Percentiles rank a stretch among this genome's conserved stretches.
These are phyloP conservation scores for Fringilla coelebs DNA, from an alignment of 2,797 vertebrate species.

Conservation along the genomic window DNA sequence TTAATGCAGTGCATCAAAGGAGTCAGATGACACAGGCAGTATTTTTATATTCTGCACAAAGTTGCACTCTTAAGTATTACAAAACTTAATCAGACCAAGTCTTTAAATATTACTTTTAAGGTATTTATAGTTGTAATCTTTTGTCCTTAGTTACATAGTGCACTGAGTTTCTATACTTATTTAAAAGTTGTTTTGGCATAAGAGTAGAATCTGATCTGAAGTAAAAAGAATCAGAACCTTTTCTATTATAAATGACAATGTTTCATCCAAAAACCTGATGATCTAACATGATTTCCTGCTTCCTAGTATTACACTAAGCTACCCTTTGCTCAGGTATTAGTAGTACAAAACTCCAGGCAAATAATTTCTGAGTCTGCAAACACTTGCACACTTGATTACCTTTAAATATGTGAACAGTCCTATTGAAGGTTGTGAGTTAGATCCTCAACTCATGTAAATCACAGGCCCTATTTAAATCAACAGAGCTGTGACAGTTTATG, in stretches of 20 bases:
- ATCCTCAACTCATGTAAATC: background rate
- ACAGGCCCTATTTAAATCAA: background rate
- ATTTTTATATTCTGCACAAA: constrained; percentile 29
- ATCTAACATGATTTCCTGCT: background rate
- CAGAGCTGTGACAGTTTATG: background rate
- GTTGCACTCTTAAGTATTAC: background rate
- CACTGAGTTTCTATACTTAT: background rate
- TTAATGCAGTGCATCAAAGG: constrained; percentile 53
- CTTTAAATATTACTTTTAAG: constrained; percentile 4
- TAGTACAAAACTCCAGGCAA: background rate
- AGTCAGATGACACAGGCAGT: constrained; percentile 31
- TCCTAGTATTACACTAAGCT: background rate
- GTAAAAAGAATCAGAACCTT: background rate
- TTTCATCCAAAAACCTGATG: background rate
- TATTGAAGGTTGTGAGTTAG: background rate
- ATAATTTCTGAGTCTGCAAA: background rate
- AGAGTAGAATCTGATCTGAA: background rate
- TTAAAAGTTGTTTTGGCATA: background rate
- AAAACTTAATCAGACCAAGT: constrained; percentile 13
- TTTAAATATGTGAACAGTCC: background rate
- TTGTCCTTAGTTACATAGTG: background rate
- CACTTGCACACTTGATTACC: background rate
- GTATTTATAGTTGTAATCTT: constrained; percentile 6
- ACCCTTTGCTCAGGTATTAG: background rate
- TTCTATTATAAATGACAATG: background rate